Evolutionary conservation across 2,113 vertebrate genomes (phyloP), one percentile per base, ranked within the genome.

Genomic region (Bubo bubo): DNA sequence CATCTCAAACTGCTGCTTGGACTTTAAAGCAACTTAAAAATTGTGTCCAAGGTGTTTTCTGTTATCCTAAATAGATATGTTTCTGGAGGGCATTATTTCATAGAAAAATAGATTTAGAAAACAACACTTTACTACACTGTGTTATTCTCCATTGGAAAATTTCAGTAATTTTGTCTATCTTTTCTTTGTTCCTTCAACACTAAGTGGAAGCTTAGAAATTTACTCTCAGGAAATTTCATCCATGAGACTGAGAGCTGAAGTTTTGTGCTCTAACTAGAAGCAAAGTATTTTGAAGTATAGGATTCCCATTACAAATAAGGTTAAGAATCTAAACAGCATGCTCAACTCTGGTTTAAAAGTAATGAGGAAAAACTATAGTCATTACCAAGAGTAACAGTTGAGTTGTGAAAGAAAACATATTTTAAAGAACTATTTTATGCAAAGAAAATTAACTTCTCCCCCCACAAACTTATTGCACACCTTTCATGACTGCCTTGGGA

Each of bases 401-500:
- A 84, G 63, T 47, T 87, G 73, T 67, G 52, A 74, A 84, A 86
- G 60, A 87, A 86, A 88, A 74, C 34, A 53, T n/a, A 79, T 30
- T 87, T 91, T 70, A 68, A 94, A 91, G 53, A 75, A 87, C 55
- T 71, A 27, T 76, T 94, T 94, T 91, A 82, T 73, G 85, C 47
- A 87, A 90, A 87, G 52, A 93, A 94, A 85, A 85, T 79, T 68
- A 88, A 80, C 62, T 86, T 95, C 34, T 91, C 52, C 35, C 32
- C 10, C 4, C 49, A 34, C 32, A 90, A 91, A 79, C 60, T 52
- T 94, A 93, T 8, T 93, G 84, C 66, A 94, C 39, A 49, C 74
- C 77, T 93, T 94, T 94, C 95, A 94, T 12, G 60, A 88, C 60
- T 85, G 66, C 39, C 84, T 79, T 93, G 90, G 84, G 92, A 96